Conservation (phyloP, 2,888 invertebrate species). For the Cantharis flavilabris region DNA sequence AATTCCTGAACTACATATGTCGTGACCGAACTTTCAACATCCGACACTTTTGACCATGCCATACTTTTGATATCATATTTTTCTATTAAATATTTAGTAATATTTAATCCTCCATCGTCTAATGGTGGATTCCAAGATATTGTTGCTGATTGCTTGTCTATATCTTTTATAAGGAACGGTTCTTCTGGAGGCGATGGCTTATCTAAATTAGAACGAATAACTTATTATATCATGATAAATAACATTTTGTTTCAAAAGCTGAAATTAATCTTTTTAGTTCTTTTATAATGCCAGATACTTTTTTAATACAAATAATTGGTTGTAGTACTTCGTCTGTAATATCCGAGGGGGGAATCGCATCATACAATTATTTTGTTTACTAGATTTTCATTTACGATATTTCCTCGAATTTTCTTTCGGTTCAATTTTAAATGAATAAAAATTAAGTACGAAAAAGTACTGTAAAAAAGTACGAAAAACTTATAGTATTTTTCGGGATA, state of each 20-base stretch:
- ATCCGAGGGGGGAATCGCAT: too few species aligned
- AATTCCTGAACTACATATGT: conserved; percentile 84
- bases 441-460: too few species aligned
- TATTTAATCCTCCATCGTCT: conserved; percentile 81
- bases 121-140: conserved; percentile 83
- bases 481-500: too few species aligned
- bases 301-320: too few species aligned
- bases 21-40: conserved; percentile 75
- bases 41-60: conserved; percentile 86
- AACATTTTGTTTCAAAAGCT: not conserved
- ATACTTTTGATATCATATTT: conserved; percentile 77
- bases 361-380: too few species aligned
- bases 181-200: conserved; percentile 27
- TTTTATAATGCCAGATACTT: too few species aligned
- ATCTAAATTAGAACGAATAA: conserved; percentile 4
- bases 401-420: too few species aligned
- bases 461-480: too few species aligned
- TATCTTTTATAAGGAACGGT: conserved; percentile 63
- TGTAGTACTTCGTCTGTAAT: too few species aligned
- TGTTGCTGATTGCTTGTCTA: conserved; percentile 84
- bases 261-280: too few species aligned
- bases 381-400: too few species aligned
- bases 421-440: too few species aligned
- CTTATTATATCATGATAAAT: not conserved
- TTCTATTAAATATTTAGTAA: conserved; percentile 89